phyloP scores from a whole-genome alignment of 2,797 vertebrate species.

The Sparidentex hasta region DNA sequence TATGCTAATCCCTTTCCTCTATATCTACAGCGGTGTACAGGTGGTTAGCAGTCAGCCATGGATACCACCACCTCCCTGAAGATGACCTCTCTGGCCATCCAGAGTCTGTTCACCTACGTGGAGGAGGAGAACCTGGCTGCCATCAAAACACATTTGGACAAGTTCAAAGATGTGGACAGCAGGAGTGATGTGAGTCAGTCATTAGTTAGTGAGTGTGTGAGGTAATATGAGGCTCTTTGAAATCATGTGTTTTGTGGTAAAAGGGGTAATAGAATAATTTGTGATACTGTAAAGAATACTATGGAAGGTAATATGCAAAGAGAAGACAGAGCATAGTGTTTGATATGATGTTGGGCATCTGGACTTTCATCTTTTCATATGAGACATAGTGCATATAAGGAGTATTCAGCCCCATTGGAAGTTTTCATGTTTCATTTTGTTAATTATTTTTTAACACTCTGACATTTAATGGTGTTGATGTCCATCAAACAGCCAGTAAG shows the following conservation, averaged over 20 bases:
- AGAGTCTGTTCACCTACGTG: conserved; percentile 93
- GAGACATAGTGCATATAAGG: background rate
- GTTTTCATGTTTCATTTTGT: conserved; percentile 2
- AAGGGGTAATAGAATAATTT: conserved; percentile 11
- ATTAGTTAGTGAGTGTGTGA: conserved; percentile 75
- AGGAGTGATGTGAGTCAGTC: conserved; percentile 91
- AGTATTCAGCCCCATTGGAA: background rate
- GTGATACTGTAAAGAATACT: background rate
- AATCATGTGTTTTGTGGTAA: conserved; percentile 25
- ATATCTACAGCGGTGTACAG: conserved; percentile 46
- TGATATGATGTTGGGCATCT: conserved; percentile 7
- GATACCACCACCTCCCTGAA: conserved; percentile 86
- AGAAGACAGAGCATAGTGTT: background rate
- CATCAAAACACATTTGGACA: conserved; percentile 94
- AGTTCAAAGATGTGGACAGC: conserved; percentile 95
- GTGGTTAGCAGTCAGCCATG: conserved; percentile 75
- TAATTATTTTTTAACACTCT: background rate
- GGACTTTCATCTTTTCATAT: background rate
- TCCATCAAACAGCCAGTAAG: background rate
- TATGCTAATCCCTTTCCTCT: conserved; percentile 25
- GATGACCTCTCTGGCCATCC: conserved; percentile 92
- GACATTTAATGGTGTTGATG: background rate
- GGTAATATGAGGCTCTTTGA: conserved; percentile 26
- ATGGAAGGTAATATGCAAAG: conserved; percentile 1
- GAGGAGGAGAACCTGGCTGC: conserved; percentile 96